These are phyloP conservation scores for Diadumene lineata DNA, from an alignment of 92 coral and sea anemone species.

Conservation along the genomic window DNA sequence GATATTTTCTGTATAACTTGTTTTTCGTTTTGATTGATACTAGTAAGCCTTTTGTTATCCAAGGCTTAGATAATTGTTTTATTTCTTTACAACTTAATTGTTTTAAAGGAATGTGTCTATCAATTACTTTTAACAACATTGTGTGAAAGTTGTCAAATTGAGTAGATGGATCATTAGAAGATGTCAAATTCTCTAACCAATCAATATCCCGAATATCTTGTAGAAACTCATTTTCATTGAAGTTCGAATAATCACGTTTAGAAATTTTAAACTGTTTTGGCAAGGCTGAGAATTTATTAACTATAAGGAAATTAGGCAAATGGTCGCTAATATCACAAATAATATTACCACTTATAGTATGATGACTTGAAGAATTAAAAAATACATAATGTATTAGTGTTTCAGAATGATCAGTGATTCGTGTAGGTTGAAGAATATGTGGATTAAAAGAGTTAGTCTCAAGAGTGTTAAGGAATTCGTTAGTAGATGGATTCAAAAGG, in stretches of 20 bases:
- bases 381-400: constrained; percentile 60
- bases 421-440: constrained; percentile 52
- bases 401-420: constrained; percentile 45
- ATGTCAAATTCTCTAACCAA: too few relatives aligned
- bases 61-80: too few relatives aligned
- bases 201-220: constrained; percentile 45
- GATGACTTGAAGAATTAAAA: constrained; percentile 39
- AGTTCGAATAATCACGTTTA: constrained; percentile 47
- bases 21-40: too few relatives aligned
- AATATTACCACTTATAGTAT: constrained; percentile 60
- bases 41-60: too few relatives aligned
- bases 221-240: constrained; percentile 40
- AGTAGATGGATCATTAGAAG: too few relatives aligned
- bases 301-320: constrained; percentile 56
- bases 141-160: too few relatives aligned
- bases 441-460: constrained; percentile 40
- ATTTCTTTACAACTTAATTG: too few relatives aligned
- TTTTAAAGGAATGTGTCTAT: too few relatives aligned
- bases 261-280: constrained; percentile 49
- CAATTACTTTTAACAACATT: too few relatives aligned
- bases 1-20: too few relatives aligned
- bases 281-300: constrained; percentile 49
- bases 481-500: constrained; percentile 40
- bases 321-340: constrained; percentile 54
- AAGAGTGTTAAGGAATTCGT: constrained; percentile 55